Evolutionary conservation across 2,797 vertebrate species (phyloP), one percentile per base, ranked within the genome.

Genomic region (Scarus forsteni): DNA sequence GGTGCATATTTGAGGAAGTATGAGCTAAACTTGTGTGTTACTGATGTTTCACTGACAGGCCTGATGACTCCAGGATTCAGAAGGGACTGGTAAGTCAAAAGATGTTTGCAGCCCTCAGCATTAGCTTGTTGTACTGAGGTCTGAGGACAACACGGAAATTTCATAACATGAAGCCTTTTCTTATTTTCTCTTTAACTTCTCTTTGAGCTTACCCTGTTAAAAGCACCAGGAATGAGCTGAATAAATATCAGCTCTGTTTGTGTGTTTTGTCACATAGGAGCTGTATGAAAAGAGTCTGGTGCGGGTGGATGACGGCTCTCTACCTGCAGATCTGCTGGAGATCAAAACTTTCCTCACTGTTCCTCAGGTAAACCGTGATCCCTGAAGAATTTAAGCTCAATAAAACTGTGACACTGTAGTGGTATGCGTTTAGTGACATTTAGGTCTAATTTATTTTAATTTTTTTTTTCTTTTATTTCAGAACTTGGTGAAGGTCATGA

Each of bases 401-500:
- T 65, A 36, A 9, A 8, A 3, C 1, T 27, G 35, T n/a, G 10
- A 46, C 7, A 15, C 16, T 59, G 51, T 8, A 12, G 39, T 72
- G 3, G 19, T 36, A n/a, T 19, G 4, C 9, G 27, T 36, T 6
- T 60, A 5, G 49, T 13, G 44, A 18, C 5, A 1, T 13, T n/a
- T 0, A 10, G 11, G 7, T 7, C 12, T 27, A 4, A 27, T 27
- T 27, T 27, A 27, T 27, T 27, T 27, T 27, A 2, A 4, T 4
- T 15, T 56, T 73, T 38, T 54, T 54, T 43, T 42, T 0, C 2
- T 0, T 75, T 46, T 86, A 11, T 69, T 85, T 90, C 54, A 99
- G 98, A 93, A 93, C 76, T 89, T 99, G 82, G 94, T 98, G 75
- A 97, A 96, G 86, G 92, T 98, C 84, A 98, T 98, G 97, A 98